Base-by-base conservation (phyloP, 1,140 invertebrate species). In the Marisa cornuarietis region DNA sequence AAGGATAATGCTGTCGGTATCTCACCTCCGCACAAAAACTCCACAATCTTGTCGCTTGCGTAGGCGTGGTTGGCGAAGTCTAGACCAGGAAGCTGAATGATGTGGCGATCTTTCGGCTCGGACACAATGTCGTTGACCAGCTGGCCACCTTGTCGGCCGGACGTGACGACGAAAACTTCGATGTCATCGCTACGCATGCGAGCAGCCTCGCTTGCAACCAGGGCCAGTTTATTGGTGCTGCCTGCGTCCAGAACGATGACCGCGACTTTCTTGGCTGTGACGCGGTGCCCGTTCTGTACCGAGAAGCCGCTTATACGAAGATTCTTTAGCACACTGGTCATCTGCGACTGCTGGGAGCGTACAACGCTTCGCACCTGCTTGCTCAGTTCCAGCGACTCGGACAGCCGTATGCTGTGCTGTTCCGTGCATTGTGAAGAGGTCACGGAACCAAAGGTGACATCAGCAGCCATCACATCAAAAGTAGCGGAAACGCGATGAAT, bases 101-200 rank as follows among this genome's bases (percentile, higher is more conserved):
- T n/a, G 74, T 76, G 74, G n/a, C 16, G 24, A 22, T 26, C n/a
- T 61, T 14, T 58, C 31, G 74, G 62, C 61, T 76, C 74, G 10
- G 74, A 76, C 26, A 65, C 74, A 13, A 76, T 65, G 62, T 65
- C 61, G 24, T 65, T 26, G 31, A 76, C 74, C 24, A 76, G 61
- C 18, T 65, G 74, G 8, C 74, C 74, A 8, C 74, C 74, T 63
- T 76, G 74, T 13, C 74, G 74, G 49, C 74, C 74, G 74, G 74
- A 65, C 31, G 74, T 76, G 74, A 76, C 61, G 61, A 76, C 74
- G 62, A 76, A 76, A 24, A 76, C 74, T 63, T 76, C 61, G 10
- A 76, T 63, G 74, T 76, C 74, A 31, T 76, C 74, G 61, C 74
- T 26, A 26, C 74, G 74, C 61, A 76, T 76, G 61, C 65, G 62